Evolutionary conservation across 2,113 vertebrate species (phyloP), one percentile per base, ranked within the genome.

Genomic region (Carettochelys insculpta): DNA sequence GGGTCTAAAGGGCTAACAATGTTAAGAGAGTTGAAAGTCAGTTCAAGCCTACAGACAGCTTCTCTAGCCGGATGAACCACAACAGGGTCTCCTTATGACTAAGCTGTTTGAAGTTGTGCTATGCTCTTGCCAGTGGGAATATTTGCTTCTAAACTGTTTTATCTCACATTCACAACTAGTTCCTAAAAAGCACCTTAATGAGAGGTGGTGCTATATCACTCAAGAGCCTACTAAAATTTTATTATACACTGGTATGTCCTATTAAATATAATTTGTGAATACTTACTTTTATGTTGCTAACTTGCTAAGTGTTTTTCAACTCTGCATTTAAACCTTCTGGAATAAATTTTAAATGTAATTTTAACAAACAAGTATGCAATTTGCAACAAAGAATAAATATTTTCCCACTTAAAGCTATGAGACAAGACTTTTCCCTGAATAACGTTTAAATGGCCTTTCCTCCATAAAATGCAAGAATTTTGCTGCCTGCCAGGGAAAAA

Each of bases 401-500:
- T 80, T 25, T 58, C 45, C 92, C 13, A 8, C 93, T 92, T 22
- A 38, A 89, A 84, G 77, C 29, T 54, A 0, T 3, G 65, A 20
- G 34, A 89, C 17, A 89, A 88, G 58, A 81, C 58, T 76, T 2
- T 25, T 92, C 11, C 20, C 76, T 90, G 58, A 92, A 95, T 94
- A 95, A 92, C 90, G 91, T 92, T 94, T 83, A 91, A 94, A 89
- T 22, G 77, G 10, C 19, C 82, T 75, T 77, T 76, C 75, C 87
- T 0, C 56, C 48, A 29, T 82, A 80, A 87, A 91, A 87, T 54
- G 4, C 13, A 83, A 90, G 73, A 38, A 41, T 3, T 65, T 2
- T 93, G 27, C 61, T 78, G 12, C 10, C 34, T 76, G 17, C 48
- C 13, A 92, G n/a, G 29, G 25, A 75, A 8, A 73, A 75, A 75